Evolutionary conservation across 2,113 vertebrate genomes (phyloP), one percentile per base, ranked within the genome.

Genomic region (Theropithecus gelada): DNA sequence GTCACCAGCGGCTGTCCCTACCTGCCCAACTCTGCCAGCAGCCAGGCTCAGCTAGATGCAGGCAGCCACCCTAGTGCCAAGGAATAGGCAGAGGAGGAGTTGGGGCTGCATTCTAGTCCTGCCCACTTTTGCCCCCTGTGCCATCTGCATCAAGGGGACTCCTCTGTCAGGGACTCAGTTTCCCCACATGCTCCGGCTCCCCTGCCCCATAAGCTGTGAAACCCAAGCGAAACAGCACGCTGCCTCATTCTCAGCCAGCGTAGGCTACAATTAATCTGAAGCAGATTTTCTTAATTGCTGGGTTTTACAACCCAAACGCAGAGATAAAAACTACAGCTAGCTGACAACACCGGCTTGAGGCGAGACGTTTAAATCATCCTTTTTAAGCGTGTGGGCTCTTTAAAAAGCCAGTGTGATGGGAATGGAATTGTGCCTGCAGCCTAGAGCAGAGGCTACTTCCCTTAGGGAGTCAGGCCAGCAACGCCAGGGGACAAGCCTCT

Each of bases 401-500:
- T 90, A 25, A 96, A 96, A 95, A 0, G 3, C 35, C n/a, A 7
- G 50, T 25, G 8, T 30, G 14, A 4, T 20, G 16, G 13, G 27
- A 23, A 68, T 11, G 45, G 57, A 76, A 45, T 5, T 13, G 45
- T n/a, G 40, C 59, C 72, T 59, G 17, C 32, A 84, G 75, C 72
- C 50, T 64, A 75, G 27, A 45, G 43, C 59, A 84, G 43, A 94
- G 88, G 78, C 40, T 66, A 43, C 72, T 91, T 85, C 59, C 90
- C 92, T 90, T 10, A 68, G 96, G 64, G 93, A 93, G 45, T 43
- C 48, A 82, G 84, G 70, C 38, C 12, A 40, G 94, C 93, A 92
- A 90, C 84, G 85, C 92, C 38, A 93, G 61, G 89, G 94, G 12
- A 40, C 12, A 1, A 11, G 66, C 23, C 91, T 93, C 98, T 97